These are phyloP conservation scores for Caenorhabditis zanzibari DNA, from an alignment of 2,888 invertebrate genomes.

Conservation along the genomic window DNA sequence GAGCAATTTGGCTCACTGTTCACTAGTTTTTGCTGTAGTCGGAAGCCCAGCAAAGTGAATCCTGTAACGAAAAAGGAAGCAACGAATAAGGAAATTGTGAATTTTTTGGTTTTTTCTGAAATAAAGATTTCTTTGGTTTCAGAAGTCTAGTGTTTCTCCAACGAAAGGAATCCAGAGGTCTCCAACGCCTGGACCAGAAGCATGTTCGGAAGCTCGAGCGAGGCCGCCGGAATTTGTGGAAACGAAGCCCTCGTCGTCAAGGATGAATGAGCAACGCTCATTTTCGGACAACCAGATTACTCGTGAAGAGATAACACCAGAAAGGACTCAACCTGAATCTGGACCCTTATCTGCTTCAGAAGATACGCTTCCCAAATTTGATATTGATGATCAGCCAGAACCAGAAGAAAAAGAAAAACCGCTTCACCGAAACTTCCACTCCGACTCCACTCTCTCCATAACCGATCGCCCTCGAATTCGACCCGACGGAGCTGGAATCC, in stretches of 20 bases:
- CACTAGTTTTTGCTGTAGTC: background rate
- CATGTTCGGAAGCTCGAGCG: too few relatives aligned
- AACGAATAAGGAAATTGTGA: background rate
- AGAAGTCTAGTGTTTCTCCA: background rate
- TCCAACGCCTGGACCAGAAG: background rate
- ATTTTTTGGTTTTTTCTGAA: too few relatives aligned
- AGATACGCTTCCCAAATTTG: too few relatives aligned
- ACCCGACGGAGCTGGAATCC: conserved; percentile 5
- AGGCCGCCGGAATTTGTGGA: background rate
- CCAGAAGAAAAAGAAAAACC: background rate
- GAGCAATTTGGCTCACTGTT: background rate
- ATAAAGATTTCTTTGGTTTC: background rate
- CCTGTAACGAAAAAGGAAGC: background rate
- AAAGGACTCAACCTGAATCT: too few relatives aligned
- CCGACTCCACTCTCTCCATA: background rate
- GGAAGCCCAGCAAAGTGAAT: background rate
- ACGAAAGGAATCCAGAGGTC: background rate
- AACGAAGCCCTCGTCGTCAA: background rate
- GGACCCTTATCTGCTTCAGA: too few relatives aligned
- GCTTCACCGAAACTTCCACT: too few relatives aligned
- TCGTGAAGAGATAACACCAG: too few relatives aligned
- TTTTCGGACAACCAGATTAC: too few relatives aligned
- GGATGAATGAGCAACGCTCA: background rate
- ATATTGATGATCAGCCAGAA: too few relatives aligned
- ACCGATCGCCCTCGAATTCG: background rate